Conservation (phyloP, 2,888 invertebrate genomes). For the Lutraria lutraria region DNA sequence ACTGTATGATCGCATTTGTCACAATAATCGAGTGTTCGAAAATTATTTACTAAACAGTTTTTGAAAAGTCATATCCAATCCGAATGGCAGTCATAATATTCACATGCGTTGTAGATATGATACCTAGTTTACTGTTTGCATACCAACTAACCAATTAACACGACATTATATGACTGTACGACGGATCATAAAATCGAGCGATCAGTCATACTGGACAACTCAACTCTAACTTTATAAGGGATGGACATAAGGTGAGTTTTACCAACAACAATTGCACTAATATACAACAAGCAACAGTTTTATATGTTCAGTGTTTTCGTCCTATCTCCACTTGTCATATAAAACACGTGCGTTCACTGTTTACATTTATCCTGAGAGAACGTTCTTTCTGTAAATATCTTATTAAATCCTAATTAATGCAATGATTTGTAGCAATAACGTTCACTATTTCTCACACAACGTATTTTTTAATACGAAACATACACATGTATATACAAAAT, state of each 20-base stretch:
- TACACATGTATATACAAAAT: neutral
- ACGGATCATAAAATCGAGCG: neutral
- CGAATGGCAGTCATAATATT: neutral
- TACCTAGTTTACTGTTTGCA: neutral
- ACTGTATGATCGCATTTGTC: neutral
- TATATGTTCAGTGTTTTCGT: neutral
- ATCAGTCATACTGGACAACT: slow-evolving; percentile 3
- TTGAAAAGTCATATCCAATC: neutral
- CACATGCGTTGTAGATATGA: neutral
- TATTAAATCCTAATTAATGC: neutral
- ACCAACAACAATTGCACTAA: neutral
- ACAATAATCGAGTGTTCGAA: neutral
- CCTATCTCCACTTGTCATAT: neutral
- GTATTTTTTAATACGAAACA: neutral
- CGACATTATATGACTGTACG: neutral
- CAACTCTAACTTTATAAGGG: neutral
- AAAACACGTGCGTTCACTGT: neutral
- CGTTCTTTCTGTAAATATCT: neutral
- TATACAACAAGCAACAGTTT: neutral
- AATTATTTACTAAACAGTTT: neutral
- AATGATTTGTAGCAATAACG: neutral
- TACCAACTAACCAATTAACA: neutral
- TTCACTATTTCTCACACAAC: neutral
- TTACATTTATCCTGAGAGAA: neutral
- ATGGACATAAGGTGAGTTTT: slow-evolving; percentile 10